Base-by-base conservation (phyloP, 2,797 vertebrate genomes). In the Pseudochromis fuscus region DNA sequence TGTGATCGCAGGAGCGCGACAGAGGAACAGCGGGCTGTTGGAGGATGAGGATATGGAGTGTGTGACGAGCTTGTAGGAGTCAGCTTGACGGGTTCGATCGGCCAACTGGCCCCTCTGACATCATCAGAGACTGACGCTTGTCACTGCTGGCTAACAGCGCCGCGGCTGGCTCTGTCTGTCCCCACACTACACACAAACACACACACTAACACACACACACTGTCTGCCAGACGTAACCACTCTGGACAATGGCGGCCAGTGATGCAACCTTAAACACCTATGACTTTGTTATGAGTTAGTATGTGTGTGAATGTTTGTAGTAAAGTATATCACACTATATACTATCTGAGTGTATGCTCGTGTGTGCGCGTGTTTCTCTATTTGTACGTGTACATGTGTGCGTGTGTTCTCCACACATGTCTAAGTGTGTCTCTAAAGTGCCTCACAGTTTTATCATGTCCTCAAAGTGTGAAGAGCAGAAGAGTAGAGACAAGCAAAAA, bases 381-480 rank as follows among this genome's bases (percentile, higher is more conserved):
- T 88, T 79, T 87, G 84, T 85, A 82, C 10, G 51, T 94, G 61
- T 84, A 37, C 16, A 49, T 69, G 80, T 79, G 72, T 84, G 81
- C 40, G 85, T 94, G 96, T 95, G 94, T 85, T 95, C 78, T 81
- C 83, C 84, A 82, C 88, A 87, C 86, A 48, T 87, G 82, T 96
- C 95, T 95, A 94, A 95, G 95, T 96, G 96, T 96, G 96, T 98
- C 97, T 98, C 97, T 97, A 96, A 99, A 99, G 98, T 99, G 98
- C 98, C 98, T 99, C 97, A 97, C 97, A 98, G 97, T 98, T 90
- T 89, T 97, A 95, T 97, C 95, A 95, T 96, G 95, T 97, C 95
- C 95, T 96, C 95, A 96, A 94, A 88, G 57, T 77, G 68, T 86
- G 84, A 90, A 69, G 66, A 79, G 79, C 65, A 28, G 86, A 81